Base-by-base conservation (phyloP, 2,888 invertebrate species). In the Busseola fusca region DNA sequence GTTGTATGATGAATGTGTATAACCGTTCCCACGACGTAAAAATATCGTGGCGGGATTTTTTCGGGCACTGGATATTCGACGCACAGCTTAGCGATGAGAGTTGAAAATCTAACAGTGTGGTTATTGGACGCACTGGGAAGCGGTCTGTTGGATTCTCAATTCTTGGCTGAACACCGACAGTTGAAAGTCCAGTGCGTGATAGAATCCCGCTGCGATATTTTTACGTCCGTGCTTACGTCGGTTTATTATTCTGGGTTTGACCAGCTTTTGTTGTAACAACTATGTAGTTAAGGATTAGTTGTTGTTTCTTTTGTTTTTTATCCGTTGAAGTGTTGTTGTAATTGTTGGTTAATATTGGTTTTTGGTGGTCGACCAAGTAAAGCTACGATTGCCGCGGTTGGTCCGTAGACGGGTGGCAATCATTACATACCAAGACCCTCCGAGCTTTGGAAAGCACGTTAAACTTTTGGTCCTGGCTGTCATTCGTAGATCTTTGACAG, bases 1-100 rank as follows among this genome's bases (percentile, higher is more conserved):
- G 67, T 18, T 74, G 40, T 66, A 52, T 69, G 69, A 83, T 80
- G 69, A 78, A 79, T 76, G 74, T 16, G 16, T n/a, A n/a, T 10
- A 1, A 45, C 16, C 42, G 42, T 16, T 14, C 16, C 16, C 6
- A 42, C 16, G 42, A 18, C n/a, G 21, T n/a, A 50, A 50, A 12
- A n/a, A n/a, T n/a, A 50, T 50, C n/a, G n/a, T 3, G 1, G 48
- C 48, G 10, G 10, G 3, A 10, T 48, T 48, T 48, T n/a, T n/a
- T 48, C 48, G n/a, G 10, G 21, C 48, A 48, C 10, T 48, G n/a
- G n/a, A 48, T 48, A n/a, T 48, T 48, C 10, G 3, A 48, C 48
- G 10, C 10, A n/a, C 48, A 21, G n/a, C 10, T 48, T 1, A 48
- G 3, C 10, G 10, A 10, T 10, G n/a, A 48, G 10, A 10, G 48